Base-by-base conservation (phyloP, 2,888 invertebrate genomes). In the Netelia inedita region DNA sequence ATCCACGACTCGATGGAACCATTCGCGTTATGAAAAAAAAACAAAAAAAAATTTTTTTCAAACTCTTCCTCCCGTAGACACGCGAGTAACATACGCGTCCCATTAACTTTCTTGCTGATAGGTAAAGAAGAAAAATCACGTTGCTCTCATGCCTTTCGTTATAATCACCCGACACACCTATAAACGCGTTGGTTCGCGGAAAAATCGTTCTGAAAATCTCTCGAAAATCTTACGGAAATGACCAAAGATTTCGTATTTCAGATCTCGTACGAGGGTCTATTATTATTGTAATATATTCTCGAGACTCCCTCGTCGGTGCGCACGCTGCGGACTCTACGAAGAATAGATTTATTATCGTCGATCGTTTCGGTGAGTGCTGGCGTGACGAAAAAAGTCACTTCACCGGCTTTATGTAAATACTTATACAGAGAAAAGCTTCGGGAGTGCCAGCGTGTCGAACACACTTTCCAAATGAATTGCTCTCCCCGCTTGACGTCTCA, bases 381-480 rank as follows among this genome's bases (percentile, higher is more conserved):
- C 68, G 83, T 75, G 81, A 79, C 76, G 69, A 82, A 66, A 82
- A 73, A 79, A 23, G 46, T 76, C 65, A 61, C 61, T 1, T 73
- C 55, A 41, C 72, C 63, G 59, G 23, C 61, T 50, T 23, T 23
- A 46, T 65, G 46, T 14, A 16, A 16, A 72, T 16, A 8, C 55
- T 0, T 61, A 55, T 65, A 75, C 61, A 86, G 72, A 72, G 82
- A 69, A 65, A 66, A 75, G 41, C 71, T 72, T 88, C 89, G 63
- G 63, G 71, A 78, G 55, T 43, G 63, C 19, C 57, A 74, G 73
- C 68, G 75, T 83, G 78, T 82, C 66, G 73, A 85, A 78, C 73
- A 74, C 73, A 68, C 88, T 88, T 91, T 91, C 90, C 90, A 92
- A 92, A 92, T 91, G 92, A 92, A 91, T 92, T 91, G 89, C 84